Percentiles rank a stretch among this genome's conserved stretches.
Evolutionary conservation across 92 coral and sea anemone species (phyloP).

Genomic region (Zoanthus gigantus): DNA sequence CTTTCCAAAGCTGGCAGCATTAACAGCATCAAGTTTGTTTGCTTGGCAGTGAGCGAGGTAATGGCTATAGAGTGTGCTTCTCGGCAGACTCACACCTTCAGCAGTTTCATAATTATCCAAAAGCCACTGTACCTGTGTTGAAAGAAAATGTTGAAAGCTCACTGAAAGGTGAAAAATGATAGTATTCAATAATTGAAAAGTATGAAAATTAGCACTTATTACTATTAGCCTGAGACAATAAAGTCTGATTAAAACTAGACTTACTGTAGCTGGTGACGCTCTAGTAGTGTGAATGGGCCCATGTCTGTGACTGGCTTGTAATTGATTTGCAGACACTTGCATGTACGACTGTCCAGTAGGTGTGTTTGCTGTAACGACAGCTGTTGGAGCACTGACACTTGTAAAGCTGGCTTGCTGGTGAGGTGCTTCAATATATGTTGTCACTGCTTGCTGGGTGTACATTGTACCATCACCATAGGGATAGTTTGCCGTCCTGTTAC

Average conservation of each 20-base stretch:
- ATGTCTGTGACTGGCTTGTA: constrained; percentile 78
- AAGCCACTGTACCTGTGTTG: constrained; percentile 91
- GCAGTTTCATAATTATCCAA: constrained; percentile 97
- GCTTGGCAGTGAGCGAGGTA: constrained; percentile 94
- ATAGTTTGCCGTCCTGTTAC: constrained; percentile 54
- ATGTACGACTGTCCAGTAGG: constrained; percentile 79
- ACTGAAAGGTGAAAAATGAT: neutral
- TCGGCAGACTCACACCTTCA: constrained; percentile 97
- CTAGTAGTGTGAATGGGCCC: constrained; percentile 99
- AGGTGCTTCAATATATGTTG: constrained; percentile 86
- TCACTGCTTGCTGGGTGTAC: constrained; percentile 92
- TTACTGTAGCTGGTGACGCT: constrained; percentile 99
- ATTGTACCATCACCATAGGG: constrained; percentile 90
- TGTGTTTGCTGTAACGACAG: constrained; percentile 79
- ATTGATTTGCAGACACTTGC: constrained; percentile 77
- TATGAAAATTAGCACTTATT: no score
- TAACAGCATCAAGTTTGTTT: constrained; percentile 98
- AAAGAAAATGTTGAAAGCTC: no score
- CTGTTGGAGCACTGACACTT: constrained; percentile 75
- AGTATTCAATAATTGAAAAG: neutral
- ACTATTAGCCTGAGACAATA: no score
- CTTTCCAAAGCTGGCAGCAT: constrained; percentile 99
- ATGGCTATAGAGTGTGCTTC: constrained; percentile 96
- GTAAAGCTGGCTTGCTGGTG: constrained; percentile 87
- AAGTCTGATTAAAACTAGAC: constrained; percentile 20